phyloP scores from a whole-genome alignment of 1,140 invertebrate species.

The Zaprionus camerounensis region DNA sequence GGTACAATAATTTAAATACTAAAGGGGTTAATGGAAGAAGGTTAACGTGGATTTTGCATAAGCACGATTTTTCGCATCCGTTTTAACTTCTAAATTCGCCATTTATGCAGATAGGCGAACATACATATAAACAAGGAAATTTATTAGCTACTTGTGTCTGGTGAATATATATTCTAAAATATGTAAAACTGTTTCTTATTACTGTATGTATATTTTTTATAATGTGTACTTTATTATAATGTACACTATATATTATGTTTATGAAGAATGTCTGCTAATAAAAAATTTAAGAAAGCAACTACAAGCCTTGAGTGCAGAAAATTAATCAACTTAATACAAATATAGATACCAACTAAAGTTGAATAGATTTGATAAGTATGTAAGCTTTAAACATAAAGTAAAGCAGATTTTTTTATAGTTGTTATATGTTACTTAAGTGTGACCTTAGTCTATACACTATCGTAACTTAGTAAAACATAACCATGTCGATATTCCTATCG shows the following conservation, averaged over 20 bases:
- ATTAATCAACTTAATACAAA: neutral
- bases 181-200: too few relatives aligned
- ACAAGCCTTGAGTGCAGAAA: neutral
- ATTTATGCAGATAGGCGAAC: conserved; percentile 1
- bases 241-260: too few relatives aligned
- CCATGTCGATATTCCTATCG: too few relatives aligned
- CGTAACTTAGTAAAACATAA: too few relatives aligned
- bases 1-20: neutral
- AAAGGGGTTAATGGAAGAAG: neutral
- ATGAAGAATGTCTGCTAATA: neutral
- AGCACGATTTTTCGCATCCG: neutral
- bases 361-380: neutral
- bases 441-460: too few relatives aligned
- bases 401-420: too few relatives aligned
- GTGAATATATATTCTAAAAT: neutral
- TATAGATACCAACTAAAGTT: neutral
- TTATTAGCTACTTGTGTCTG: neutral
- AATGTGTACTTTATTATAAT: too few relatives aligned
- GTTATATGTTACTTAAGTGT: too few relatives aligned
- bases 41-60: neutral
- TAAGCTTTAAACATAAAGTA: neutral
- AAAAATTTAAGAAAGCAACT: neutral
- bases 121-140: neutral
- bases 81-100: neutral
- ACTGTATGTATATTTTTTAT: neutral